Conservation (phyloP, 2,797 vertebrate species). For the Sebastes diaconus region DNA sequence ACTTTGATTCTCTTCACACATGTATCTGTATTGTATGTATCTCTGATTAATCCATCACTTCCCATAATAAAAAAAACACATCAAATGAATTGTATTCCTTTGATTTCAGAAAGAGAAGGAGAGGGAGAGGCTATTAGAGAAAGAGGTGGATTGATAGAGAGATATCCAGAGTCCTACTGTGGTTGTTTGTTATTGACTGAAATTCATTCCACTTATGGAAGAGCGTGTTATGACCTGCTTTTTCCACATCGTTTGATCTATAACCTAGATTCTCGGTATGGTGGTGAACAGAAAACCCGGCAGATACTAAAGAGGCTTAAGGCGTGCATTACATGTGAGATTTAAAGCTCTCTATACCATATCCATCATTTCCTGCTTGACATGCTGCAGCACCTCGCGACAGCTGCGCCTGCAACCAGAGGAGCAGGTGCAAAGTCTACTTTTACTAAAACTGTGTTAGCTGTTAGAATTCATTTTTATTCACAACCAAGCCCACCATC, state of each 20-base stretch:
- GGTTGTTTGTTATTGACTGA: slow-evolving; percentile 41
- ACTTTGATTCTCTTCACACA: not conserved
- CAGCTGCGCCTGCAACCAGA: not conserved
- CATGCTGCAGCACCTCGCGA: not conserved
- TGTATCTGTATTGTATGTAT: not conserved
- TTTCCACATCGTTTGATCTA: slow-evolving; percentile 62
- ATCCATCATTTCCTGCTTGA: slow-evolving; percentile 22
- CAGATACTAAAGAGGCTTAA: slow-evolving; percentile 67
- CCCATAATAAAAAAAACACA: not conserved
- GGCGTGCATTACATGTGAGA: slow-evolving; percentile 26
- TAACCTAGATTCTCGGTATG: slow-evolving; percentile 60
- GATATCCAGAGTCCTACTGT: not conserved
- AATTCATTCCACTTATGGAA: slow-evolving; percentile 63
- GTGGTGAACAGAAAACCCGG: slow-evolving; percentile 18
- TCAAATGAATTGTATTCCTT: slow-evolving; percentile 18
- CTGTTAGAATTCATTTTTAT: not conserved
- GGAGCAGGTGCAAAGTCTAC: not conserved
- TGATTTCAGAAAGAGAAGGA: not conserved
- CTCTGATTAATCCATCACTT: not conserved
- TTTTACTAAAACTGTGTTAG: not conserved
- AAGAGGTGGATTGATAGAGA: not conserved
- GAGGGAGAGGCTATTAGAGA: not conserved
- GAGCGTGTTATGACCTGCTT: slow-evolving; percentile 54
- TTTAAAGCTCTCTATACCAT: slow-evolving; percentile 38
- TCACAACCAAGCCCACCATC: not conserved